phyloP scores from a whole-genome alignment of 2,113 vertebrate genomes.

The Acrocephalus arundinaceus region DNA sequence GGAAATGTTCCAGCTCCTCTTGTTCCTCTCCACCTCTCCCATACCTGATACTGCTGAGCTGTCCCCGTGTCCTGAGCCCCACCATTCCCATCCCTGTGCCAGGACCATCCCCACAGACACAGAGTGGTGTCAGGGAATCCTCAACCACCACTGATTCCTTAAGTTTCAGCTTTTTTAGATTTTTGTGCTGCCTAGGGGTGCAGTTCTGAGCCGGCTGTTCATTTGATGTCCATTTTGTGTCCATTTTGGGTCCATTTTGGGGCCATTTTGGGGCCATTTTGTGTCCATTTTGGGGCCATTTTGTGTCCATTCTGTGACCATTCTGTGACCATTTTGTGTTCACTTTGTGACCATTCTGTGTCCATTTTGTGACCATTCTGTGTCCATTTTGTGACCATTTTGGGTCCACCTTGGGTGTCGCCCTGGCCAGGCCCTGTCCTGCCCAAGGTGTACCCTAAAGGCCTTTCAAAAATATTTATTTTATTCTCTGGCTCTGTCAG shows the following conservation, averaged over 20 bases:
- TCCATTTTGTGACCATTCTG: too few species aligned
- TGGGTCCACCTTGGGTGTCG: not conserved
- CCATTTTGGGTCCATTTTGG: too few species aligned
- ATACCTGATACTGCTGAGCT: not conserved
- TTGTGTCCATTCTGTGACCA: too few species aligned
- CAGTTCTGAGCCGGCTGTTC: not conserved
- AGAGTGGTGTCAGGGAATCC: accelerated
- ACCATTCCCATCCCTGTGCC: not conserved
- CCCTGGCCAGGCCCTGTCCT: not conserved
- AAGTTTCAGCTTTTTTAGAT: not conserved
- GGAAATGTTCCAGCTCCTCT: not conserved
- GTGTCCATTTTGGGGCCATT: too few species aligned
- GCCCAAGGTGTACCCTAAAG: not conserved
- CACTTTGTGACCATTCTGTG: not conserved
- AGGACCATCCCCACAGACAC: not conserved
- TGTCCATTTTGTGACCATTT: not conserved
- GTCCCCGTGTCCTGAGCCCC: not conserved
- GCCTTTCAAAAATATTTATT: not conserved
- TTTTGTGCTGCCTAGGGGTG: not conserved
- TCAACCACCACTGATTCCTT: not conserved
- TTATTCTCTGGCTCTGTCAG: not conserved
- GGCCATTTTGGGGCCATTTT: too few species aligned
- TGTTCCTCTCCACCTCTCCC: not conserved
- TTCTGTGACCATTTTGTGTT: too few species aligned
- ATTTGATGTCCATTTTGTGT: too few species aligned